Conservation (phyloP, 2,113 vertebrate species). For the Syrrhaptes paradoxus region DNA sequence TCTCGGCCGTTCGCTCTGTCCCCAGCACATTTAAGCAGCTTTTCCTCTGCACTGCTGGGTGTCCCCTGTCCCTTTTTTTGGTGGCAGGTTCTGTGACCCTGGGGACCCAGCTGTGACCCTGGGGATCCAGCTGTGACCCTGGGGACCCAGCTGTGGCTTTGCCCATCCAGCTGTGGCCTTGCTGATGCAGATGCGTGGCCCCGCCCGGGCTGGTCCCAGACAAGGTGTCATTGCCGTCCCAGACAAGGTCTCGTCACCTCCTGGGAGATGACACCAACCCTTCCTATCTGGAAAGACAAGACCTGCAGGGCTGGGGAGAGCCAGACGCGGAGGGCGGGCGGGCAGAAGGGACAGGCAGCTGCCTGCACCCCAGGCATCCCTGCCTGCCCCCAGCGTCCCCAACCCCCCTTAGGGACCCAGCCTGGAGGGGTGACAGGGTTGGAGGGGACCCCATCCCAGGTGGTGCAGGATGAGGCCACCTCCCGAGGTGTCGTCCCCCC, state of each 20-base stretch:
- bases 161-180: neutral
- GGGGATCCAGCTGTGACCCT: neutral
- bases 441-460: neutral
- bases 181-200: neutral
- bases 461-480: neutral
- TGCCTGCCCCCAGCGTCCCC: neutral
- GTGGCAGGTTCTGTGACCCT: neutral
- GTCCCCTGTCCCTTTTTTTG: neutral
- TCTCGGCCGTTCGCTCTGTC: accelerated
- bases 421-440: neutral
- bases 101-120: neutral
- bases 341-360: slow-evolving; percentile 13
- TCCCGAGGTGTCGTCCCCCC: neutral
- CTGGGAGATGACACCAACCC: slow-evolving; percentile 51
- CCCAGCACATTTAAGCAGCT: neutral
- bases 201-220: neutral
- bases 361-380: neutral
- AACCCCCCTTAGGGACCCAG: neutral
- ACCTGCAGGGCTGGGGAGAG: slow-evolving; percentile 37
- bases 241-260: slow-evolving; percentile 18
- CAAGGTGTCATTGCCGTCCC: neutral
- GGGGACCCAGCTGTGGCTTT: neutral
- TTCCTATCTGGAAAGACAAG: slow-evolving; percentile 52
- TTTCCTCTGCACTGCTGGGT: accelerated
- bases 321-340: neutral